Evolutionary conservation across 2,888 invertebrate genomes (phyloP), one percentile per base, ranked within the genome.

Genomic region (Chydorus sphaericus): DNA sequence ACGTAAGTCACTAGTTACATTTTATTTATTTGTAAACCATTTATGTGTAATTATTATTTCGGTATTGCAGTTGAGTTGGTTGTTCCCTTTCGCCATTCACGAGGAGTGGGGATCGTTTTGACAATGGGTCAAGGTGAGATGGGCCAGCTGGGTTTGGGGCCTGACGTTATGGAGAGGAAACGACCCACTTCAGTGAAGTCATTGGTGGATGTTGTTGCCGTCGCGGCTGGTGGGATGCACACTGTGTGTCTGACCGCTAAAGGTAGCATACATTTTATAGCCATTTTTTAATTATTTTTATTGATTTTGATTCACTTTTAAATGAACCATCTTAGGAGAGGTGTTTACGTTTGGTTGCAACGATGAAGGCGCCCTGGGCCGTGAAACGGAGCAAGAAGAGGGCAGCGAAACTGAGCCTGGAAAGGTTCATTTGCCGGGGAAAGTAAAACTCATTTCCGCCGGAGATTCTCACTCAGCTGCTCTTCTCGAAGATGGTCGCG

Each of bases 391-490:
- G 1, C n/a, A n/a, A n/a, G 91, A 90, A 62, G 81, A 80, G 39
- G 82, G 84, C 0, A 70, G 70, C 38, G 91, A 92, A 68, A 82
- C 81, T 55, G 66, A 71, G 1, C 85, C 92, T 0, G 78, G 71
- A 0, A 66, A 71, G 53, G 85, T 94, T 2, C 68, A 78, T 0
- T 70, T 88, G 38, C 83, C 85, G 0, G 76, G 73, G 1, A 74
- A 73, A 60, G 82, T 77, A 0, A 74, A 83, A 0, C 71, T 78
- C 53, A 76, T 97, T 5, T 80, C 87, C 0, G 94, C 94, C 0
- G 98, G 98, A 0, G 98, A 98, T 73, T 90, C 90, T 1, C 93
- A 93, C 69, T 83, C 89, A 3, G 91, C 89, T 7, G 90, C 86
- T 3, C 72, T 98, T 49, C 75, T 92, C 4, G 81, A 83, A 49